A percentile compares a stretch with the other conserved stretches of the same genome.
These are phyloP conservation scores for Alviniconcha marisindica DNA, from an alignment of 1,140 invertebrate genomes.

Conservation along the genomic window DNA sequence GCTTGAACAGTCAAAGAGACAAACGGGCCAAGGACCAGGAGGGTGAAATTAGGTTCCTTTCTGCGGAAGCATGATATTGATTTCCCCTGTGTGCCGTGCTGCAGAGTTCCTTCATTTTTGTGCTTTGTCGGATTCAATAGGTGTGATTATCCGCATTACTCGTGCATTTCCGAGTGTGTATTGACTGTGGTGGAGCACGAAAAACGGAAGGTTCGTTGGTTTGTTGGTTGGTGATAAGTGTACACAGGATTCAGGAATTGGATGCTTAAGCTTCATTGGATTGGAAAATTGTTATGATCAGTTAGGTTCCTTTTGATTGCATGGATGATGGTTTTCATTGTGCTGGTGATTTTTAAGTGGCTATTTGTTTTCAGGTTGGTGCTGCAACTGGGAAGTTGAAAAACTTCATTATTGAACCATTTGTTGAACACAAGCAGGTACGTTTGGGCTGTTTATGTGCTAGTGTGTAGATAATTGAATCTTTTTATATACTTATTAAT, in stretches of 20 bases:
- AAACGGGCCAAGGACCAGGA: background rate
- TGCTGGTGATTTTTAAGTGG: conserved; percentile 7
- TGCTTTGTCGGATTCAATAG: background rate
- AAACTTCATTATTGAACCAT: conserved; percentile 98
- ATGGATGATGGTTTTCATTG: background rate
- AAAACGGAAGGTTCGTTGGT: no score
- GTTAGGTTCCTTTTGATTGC: no score
- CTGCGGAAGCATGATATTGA: background rate
- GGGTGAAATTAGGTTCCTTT: background rate
- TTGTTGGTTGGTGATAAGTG: no score
- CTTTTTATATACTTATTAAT: no score
- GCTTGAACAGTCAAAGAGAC: background rate
- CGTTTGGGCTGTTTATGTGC: background rate
- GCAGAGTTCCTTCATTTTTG: background rate
- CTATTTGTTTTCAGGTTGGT: conserved; percentile 69
- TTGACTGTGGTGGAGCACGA: no score
- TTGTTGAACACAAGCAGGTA: conserved; percentile 92
- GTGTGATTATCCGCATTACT: background rate
- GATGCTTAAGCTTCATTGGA: no score
- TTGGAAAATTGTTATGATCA: no score
- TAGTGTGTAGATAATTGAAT: no score
- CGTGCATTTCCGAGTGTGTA: no score
- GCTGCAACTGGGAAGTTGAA: conserved; percentile 84
- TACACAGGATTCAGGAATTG: no score
- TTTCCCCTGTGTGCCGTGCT: background rate